Evolutionary conservation across 2,888 invertebrate species (phyloP).

Genomic region (Cephus rjabovi): DNA sequence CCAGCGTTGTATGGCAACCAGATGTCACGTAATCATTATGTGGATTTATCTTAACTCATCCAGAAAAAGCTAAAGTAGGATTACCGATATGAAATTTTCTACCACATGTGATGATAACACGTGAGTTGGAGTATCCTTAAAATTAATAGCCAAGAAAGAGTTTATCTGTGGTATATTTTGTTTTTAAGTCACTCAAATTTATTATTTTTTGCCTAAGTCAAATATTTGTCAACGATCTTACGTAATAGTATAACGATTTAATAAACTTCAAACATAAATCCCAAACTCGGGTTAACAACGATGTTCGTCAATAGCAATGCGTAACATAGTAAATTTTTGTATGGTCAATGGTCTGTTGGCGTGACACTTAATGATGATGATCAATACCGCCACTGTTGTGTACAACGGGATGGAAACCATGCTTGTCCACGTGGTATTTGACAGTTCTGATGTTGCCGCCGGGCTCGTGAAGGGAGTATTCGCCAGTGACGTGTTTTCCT

Average conservation of each 20-base stretch:
- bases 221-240: not conserved
- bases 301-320: not conserved
- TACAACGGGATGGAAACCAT: conserved; percentile 25
- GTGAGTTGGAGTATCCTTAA: not conserved
- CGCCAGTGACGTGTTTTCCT: conserved; percentile 34
- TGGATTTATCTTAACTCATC: not conserved
- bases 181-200: not conserved
- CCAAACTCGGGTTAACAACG: not conserved
- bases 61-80: not conserved
- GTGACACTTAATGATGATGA: conserved; percentile 21
- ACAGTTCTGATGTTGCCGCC: conserved; percentile 38
- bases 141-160: not conserved
- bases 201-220: not conserved
- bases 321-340: not conserved
- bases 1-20: not conserved
- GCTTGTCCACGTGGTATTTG: conserved; percentile 34
- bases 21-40: not conserved
- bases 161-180: not conserved
- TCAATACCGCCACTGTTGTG: conserved; percentile 30
- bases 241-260: not conserved
- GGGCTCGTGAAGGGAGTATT: conserved; percentile 34
- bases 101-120: not conserved
- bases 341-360: not conserved
- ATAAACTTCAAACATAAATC: not conserved
- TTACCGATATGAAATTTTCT: not conserved